Base-by-base conservation (phyloP, 2,113 vertebrate species). In the Platysteira castanea region DNA sequence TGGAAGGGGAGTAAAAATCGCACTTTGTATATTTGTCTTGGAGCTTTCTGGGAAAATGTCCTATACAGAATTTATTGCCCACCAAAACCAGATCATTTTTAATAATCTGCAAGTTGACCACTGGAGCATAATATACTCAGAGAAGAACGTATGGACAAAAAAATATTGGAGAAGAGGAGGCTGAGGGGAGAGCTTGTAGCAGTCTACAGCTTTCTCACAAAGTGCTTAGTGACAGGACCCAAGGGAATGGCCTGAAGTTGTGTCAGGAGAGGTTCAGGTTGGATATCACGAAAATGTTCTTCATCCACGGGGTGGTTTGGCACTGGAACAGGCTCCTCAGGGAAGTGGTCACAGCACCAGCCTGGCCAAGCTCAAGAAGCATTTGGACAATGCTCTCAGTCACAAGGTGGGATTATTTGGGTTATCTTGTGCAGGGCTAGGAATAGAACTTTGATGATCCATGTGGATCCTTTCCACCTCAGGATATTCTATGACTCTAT, bases 211-310 rank as follows among this genome's bases (percentile, higher is more conserved):
- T 65, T 65, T 15, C 18, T 52, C 15, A 33, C 0, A 1, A 37
- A 12, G 7, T 42, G 15, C 20, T 42, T 12, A 27, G 6, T 5
- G 26, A 19, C 21, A 57, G 26, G 1, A 42, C 14, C 3, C 0
- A 2, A 42, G 22, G 9, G 6, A 65, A 42, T 22, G 18, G 26
- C 31, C 44, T 57, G 22, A 57, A 50, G 5, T 18, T 57, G 11
- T 64, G 42, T 42, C 57, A 27, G 31, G 26, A 5, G 14, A 37
- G 6, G 8, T 56, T 64, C 8, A 42, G 35, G 26, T 2, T 71
- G 21, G 11, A 11, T 56, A 35, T 56, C 11, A 73, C 17, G 35
- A 49, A 42, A 26, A 49, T 11, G 2, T n/a, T 56, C 24, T 65
- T 85, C 13, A 15, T 33, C 30, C 30, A n/a, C 15, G 10, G 22